A percentile compares a stretch with the other conserved stretches of the same genome.
phyloP scores from a whole-genome alignment of 2,113 vertebrate genomes.

The Oncorhynchus mykiss region DNA sequence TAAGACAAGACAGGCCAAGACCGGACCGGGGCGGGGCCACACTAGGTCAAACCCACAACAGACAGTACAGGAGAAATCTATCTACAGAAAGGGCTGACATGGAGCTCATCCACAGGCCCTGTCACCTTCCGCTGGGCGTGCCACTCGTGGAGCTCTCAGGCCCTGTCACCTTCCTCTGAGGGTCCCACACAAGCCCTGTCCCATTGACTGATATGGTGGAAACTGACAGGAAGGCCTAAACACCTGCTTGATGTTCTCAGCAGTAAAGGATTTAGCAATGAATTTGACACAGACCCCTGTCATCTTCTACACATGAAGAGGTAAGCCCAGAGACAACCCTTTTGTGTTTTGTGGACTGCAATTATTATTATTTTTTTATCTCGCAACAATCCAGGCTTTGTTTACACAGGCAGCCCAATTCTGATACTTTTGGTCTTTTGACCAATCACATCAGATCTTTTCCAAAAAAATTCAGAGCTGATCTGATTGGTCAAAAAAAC shows the following conservation, averaged over 20 bases:
- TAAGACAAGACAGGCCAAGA: conserved; percentile 19
- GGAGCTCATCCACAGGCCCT: neutral
- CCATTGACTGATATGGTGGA: conserved; percentile 16
- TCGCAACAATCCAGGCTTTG: too few species aligned
- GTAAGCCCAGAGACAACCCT: neutral
- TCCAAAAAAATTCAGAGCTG: too few species aligned
- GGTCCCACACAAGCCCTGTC: neutral
- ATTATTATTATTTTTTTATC: too few species aligned
- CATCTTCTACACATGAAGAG: neutral
- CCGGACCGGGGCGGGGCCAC: neutral
- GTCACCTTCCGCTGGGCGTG: neutral
- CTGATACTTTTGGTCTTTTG: too few species aligned
- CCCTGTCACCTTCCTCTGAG: too few species aligned
- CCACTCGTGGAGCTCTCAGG: too few species aligned
- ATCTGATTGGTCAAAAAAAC: too few species aligned
- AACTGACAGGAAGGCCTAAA: conserved; percentile 3
- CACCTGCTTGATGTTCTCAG: neutral
- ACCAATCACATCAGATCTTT: too few species aligned
- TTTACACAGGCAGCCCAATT: too few species aligned
- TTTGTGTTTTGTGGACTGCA: too few species aligned
- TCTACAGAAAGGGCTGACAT: neutral
- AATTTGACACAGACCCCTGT: conserved; percentile 1
- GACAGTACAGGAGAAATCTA: neutral
- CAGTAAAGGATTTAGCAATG: neutral
- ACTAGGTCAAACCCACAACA: neutral